phyloP scores from a whole-genome alignment of 2,113 vertebrate species.

The Diadophis punctatus region DNA sequence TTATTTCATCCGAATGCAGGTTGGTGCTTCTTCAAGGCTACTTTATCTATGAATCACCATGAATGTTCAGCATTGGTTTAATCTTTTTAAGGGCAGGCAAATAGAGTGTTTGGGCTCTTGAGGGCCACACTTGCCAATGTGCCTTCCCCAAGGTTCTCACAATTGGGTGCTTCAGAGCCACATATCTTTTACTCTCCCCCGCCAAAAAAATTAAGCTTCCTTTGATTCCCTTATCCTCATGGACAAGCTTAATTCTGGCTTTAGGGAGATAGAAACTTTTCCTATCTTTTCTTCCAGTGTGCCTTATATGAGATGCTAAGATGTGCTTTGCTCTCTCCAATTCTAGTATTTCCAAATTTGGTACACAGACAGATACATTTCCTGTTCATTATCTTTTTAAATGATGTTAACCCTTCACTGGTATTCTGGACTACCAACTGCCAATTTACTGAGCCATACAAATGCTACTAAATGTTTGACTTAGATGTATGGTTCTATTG shows the following conservation, averaged over 20 bases:
- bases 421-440: neutral
- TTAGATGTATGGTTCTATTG: neutral
- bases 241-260: neutral
- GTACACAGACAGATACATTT: neutral
- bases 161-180: neutral
- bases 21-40: neutral
- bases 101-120: neutral
- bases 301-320: neutral
- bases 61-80: neutral
- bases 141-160: neutral
- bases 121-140: neutral
- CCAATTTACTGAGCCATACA: neutral
- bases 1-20: neutral
- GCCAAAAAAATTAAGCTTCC: neutral
- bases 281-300: neutral
- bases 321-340: neutral
- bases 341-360: too few species aligned
- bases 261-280: neutral
- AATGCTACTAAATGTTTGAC: neutral
- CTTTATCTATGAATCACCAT: neutral
- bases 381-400: neutral
- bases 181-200: neutral
- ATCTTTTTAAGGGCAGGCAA: neutral
- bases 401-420: neutral
- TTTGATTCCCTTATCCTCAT: neutral